Base-by-base conservation (phyloP, 92 coral and sea anemone genomes). In the Hydrozoanthus gracilis region DNA sequence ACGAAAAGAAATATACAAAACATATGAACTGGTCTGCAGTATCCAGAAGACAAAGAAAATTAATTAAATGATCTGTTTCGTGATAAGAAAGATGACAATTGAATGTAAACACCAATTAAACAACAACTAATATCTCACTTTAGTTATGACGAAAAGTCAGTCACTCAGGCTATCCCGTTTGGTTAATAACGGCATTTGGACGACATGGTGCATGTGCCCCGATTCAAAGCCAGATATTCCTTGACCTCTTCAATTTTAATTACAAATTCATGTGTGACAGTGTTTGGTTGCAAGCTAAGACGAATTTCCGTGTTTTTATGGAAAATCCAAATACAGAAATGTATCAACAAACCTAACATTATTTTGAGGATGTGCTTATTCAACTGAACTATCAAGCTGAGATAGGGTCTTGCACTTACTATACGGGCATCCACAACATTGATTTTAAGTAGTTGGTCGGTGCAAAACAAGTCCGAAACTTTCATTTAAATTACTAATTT, bases 1-100 rank as follows among this genome's bases (percentile, higher is more conserved):
- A 77, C 82, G 82, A 11, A 77, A 77, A 14, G 58, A 10, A 35
- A 52, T 35, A 18, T 58, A 72, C 9, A 45, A 11, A 77, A 55
- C 20, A 17, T 49, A 3, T 50, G 13, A 74, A 74, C 12, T 20
- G 51, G 48, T n/a, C 69, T 56, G 51, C 47, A 77, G 9, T 18
- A 15, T 77, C 39, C 82, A 10, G 27, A 51, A 6, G 2, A 39
- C 39, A 76, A 45, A 71, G 76, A 71, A 39, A 71, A 44, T 7
- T 71, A 71, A 58, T 16, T 35, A 1, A 17, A 11, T 7, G 15
- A 70, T 39, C 35, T 18, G 17, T 9, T 72, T 72, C 49, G 16
- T 58, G 64, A 16, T 20, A 16, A 5, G 12, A 47, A 39, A 74
- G 51, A 74, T 8, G 54, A 74, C 58, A 17, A 74, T 9, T 50